Evolutionary conservation across 2,888 invertebrate species (phyloP).

Genomic region (Cephus spinipes): DNA sequence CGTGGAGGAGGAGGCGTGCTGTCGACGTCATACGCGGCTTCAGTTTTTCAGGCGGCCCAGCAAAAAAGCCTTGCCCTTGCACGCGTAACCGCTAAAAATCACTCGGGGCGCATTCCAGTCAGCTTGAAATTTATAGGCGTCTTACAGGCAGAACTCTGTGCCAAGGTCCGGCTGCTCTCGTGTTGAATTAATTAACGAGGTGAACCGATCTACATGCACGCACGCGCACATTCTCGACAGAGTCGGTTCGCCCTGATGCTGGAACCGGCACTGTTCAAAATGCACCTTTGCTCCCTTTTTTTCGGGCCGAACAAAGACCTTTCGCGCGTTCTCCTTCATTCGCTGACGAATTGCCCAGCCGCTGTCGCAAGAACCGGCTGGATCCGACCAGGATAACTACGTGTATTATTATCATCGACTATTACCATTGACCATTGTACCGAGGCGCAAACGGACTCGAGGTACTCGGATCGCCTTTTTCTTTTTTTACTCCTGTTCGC

Average conservation of each 20-base stretch:
- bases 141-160: conserved; percentile 38
- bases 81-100: conserved; percentile 43
- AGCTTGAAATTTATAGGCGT: conserved; percentile 44
- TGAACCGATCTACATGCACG: background rate
- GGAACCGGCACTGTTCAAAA: no score
- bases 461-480: background rate
- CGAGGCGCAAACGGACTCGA: background rate
- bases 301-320: no score
- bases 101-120: conserved; percentile 46
- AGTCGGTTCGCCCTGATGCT: no score
- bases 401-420: no score
- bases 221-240: no score
- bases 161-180: conserved; percentile 41
- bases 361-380: no score
- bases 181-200: conserved; percentile 39
- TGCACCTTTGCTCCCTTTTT: no score
- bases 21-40: background rate
- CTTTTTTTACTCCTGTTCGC: background rate
- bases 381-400: no score
- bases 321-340: no score
- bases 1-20: no score
- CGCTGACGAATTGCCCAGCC: no score
- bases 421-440: no score
- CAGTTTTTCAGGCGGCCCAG: conserved; percentile 4
- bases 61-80: conserved; percentile 54